Evolutionary conservation across 2,797 vertebrate species (phyloP).

Genomic region (Gymnoscopelus braueri): DNA sequence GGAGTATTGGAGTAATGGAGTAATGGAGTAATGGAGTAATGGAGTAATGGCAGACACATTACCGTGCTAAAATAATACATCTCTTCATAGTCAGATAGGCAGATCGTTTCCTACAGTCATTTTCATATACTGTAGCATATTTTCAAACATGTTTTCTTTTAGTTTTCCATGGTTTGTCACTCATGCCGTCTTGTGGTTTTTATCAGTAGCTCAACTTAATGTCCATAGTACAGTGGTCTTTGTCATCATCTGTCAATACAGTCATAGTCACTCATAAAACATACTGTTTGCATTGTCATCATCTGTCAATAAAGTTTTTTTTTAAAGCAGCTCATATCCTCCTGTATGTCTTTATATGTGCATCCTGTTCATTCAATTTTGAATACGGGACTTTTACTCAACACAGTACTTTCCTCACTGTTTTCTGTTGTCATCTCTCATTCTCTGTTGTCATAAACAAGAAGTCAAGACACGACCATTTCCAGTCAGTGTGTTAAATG

Average conservation of each 20-base stretch:
- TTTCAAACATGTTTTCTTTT: neutral
- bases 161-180: constrained; percentile 18
- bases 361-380: constrained; percentile 9
- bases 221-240: neutral
- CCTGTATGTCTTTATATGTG: constrained; percentile 44
- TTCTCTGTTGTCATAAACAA: too few species aligned
- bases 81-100: neutral
- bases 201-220: neutral
- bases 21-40: too few species aligned
- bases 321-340: constrained; percentile 39
- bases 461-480: too few species aligned
- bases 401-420: too few species aligned
- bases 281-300: constrained; percentile 46
- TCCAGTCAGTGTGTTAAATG: too few species aligned
- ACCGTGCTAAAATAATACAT: neutral
- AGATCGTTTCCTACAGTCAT: neutral
- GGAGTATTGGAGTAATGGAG: too few species aligned
- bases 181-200: constrained; percentile 18
- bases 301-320: constrained; percentile 60
- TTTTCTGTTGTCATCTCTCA: too few species aligned
- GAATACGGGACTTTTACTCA: too few species aligned
- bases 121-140: constrained; percentile 3
- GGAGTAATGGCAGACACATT: neutral
- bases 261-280: neutral
- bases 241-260: neutral